Evolutionary conservation across 2,888 invertebrate genomes (phyloP), one percentile per base, ranked within the genome.

Genomic region (Anorthoa munda): DNA sequence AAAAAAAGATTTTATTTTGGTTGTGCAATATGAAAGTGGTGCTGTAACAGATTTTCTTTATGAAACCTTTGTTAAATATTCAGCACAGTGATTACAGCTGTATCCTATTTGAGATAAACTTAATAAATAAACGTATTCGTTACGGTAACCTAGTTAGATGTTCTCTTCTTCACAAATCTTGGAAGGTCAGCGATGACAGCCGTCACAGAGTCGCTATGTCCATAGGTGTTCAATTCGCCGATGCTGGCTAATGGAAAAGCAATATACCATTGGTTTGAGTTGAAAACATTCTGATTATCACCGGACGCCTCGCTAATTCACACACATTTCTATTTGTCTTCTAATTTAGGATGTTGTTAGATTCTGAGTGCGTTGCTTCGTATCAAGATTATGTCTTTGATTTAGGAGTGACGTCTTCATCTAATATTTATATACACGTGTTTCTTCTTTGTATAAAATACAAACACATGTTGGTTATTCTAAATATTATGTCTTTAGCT

Each of bases 291-390:
- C 66, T 88, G 89, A 87, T 92, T 92, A 90, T 85, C 90, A 89
- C 88, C 86, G 84, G 75, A 70, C 77, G 67, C 77, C 64, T 77
- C 51, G 79, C 70, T 87, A 85, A 90, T 88, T 90, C 82, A 86
- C 85, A 87, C 86, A 86, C 89, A 88, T 93, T 92, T 93, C 92
- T 93, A 93, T 92, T 92, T 89, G 82, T 77, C 73, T 78, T 85
- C 77, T 67, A 70, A 77, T 81, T 92, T 91, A 90, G 87, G 66
- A 72, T 78, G 72, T 75, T 85, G 69, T 86, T 79, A 72, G 72
- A 70, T 75, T 71, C 58, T 58, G 73, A 64, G 77, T 78, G 65
- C 68, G 71, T 74, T 67, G 69, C 56, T 72, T 75, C 26, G 21
- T 58, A 66, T 67, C 70, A 70, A 69, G 61, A 72, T 79, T 75